phyloP scores from a whole-genome alignment of 2,888 invertebrate species.

The Dicyrtomina minuta region DNA sequence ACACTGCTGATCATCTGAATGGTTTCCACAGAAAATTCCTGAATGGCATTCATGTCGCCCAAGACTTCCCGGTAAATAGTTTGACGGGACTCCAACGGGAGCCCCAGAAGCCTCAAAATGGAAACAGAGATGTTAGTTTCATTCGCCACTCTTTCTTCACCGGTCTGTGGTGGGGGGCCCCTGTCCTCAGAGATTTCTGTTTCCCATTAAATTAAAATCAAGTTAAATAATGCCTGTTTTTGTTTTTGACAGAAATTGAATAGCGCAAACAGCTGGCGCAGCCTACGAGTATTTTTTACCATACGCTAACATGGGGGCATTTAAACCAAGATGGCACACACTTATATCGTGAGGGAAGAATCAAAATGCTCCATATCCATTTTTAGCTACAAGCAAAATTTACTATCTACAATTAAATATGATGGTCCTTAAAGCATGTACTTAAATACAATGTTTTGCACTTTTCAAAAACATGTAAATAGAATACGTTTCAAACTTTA shows the following conservation, averaged over 20 bases:
- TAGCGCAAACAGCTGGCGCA: too few relatives aligned
- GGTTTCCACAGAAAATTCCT: conserved; percentile 39
- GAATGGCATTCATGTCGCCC: conserved; percentile 35
- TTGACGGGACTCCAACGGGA: conserved; percentile 36
- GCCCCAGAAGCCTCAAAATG: conserved; percentile 40
- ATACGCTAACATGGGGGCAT: too few relatives aligned
- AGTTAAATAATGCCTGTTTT: not conserved
- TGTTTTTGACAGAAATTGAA: not conserved
- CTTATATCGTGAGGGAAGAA: too few relatives aligned
- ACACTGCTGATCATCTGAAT: conserved; percentile 33
- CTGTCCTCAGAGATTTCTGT: not conserved
- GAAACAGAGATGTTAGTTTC: conserved; percentile 41
- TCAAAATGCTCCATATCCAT: too few relatives aligned
- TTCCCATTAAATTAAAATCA: not conserved
- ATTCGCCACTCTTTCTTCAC: conserved; percentile 28
- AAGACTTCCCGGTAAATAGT: conserved; percentile 38
- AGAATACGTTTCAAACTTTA: too few relatives aligned
- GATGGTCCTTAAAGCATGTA: too few relatives aligned
- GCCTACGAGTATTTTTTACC: not conserved
- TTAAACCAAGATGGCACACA: too few relatives aligned
- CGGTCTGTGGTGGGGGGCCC: not conserved
- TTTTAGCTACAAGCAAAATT: too few relatives aligned
- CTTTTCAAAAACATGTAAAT: too few relatives aligned
- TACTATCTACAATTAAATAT: too few relatives aligned
- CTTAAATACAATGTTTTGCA: too few relatives aligned